Base-by-base conservation (phyloP, 2,113 vertebrate species). In the Corythornis cristatus region DNA sequence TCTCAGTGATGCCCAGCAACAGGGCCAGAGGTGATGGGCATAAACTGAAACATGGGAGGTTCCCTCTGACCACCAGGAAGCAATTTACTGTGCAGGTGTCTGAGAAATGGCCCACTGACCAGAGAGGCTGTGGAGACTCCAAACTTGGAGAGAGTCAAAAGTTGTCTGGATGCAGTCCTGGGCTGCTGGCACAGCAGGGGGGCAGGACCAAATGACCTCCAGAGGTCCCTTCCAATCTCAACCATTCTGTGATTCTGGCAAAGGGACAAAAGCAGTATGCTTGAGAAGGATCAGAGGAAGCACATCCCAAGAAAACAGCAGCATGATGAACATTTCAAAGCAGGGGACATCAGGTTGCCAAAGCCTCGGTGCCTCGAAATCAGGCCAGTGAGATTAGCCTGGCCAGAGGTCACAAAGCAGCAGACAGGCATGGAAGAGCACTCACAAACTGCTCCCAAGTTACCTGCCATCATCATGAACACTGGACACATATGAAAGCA, bases 401-500 rank as follows among this genome's bases (percentile, higher is more conserved):
- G 54, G 29, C 28, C 40, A 46, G 70, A 61, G 20, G 25, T 76
- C n/a, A 68, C 50, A 35, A 65, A 60, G 40, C 37, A 60, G 64
- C n/a, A 33, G 43, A 31, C 0, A 4, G 65, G 37, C 58, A 12
- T 2, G 20, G 57, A 82, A n/a, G 14, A 72, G 37, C 65, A n/a
- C 40, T 57, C 35, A 58, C n/a, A 87, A 57, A 26, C 26, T 53
- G n/a, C 33, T 42, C 66, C 60, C 72, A 61, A 7, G 33, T 72
- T 72, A 67, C n/a, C 35, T 28, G 17, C 62, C 28, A 10, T 42
- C 50, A 46, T 28, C 23, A 33, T 0, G 0, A 65, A 33, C 0
- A 1, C 57, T 21, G 18, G 43, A 80, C 42, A 28, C 54, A 56
- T 31, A 43, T 2, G 10, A 13, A 16, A 85, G 33, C 61, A 67